A percentile compares a stretch with the other conserved stretches of the same genome.
phyloP scores from a whole-genome alignment of 2,888 invertebrate species.

The Tribolium freemani region DNA sequence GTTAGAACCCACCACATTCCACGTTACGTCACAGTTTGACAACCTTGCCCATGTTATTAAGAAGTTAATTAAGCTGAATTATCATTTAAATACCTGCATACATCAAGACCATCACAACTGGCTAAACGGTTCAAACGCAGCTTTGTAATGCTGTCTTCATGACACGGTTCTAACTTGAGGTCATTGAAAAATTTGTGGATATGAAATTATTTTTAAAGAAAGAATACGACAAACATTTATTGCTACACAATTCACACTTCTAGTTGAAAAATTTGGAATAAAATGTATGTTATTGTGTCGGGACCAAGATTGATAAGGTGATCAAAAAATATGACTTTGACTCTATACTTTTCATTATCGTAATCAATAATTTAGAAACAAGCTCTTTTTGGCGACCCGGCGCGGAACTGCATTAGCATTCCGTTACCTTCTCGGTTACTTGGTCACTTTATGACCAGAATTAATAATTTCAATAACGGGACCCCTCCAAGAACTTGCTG shows the following conservation, averaged over 20 bases:
- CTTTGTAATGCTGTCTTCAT: too few relatives aligned
- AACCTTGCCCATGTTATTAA: not conserved
- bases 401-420: constrained; percentile 11
- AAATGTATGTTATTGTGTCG: too few relatives aligned
- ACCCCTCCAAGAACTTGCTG: constrained; percentile 11
- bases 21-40: constrained; percentile 1
- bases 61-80: not conserved
- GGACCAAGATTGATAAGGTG: not conserved
- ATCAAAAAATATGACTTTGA: too few relatives aligned
- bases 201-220: too few relatives aligned
- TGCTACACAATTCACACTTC: too few relatives aligned
- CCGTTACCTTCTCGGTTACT: constrained; percentile 30
- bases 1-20: constrained; percentile 4
- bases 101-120: not conserved
- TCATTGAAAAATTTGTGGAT: too few relatives aligned
- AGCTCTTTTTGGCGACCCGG: not conserved
- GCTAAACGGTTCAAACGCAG: too few relatives aligned
- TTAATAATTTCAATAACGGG: constrained; percentile 30
- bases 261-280: too few relatives aligned
- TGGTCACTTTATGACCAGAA: constrained; percentile 27
- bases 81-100: not conserved
- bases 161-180: too few relatives aligned
- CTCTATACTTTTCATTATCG: too few relatives aligned
- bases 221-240: too few relatives aligned
- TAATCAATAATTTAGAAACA: too few relatives aligned